A percentile compares a stretch with the other conserved stretches of the same genome.
phyloP scores from a whole-genome alignment of 1,140 invertebrate genomes.

The Pararge aegeria region DNA sequence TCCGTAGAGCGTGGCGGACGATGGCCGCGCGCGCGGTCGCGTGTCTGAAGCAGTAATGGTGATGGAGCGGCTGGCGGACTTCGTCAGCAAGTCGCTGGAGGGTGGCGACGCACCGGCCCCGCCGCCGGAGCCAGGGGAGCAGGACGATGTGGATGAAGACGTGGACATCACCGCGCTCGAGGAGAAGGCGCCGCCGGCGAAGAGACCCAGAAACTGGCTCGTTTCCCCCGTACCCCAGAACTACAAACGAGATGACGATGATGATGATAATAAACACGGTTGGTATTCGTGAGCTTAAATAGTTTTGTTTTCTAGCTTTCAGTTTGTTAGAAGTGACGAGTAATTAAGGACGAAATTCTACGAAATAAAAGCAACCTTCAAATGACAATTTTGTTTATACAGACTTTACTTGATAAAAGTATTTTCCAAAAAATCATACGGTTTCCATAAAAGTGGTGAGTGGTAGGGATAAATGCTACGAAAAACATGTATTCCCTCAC shows the following conservation, averaged over 20 bases:
- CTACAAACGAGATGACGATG: constrained; percentile 65
- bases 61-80: constrained; percentile 77
- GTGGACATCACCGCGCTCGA: constrained; percentile 70
- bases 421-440: no score
- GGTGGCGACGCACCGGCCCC: constrained; percentile 68
- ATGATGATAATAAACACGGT: constrained; percentile 69
- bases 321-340: no score
- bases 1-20: constrained; percentile 57
- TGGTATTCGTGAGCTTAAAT: constrained; percentile 17
- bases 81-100: constrained; percentile 74
- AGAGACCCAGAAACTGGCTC: constrained; percentile 68
- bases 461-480: no score
- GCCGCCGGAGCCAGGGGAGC: constrained; percentile 59
- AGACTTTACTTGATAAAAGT: no score
- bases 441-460: no score
- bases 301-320: no score
- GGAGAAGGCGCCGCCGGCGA: constrained; percentile 57
- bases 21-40: constrained; percentile 59
- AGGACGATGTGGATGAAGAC: constrained; percentile 61
- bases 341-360: no score
- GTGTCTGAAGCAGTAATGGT: constrained; percentile 71
- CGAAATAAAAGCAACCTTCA: no score
- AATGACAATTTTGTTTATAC: no score
- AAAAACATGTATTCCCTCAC: no score
- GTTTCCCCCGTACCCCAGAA: constrained; percentile 60